phyloP scores from a whole-genome alignment of 2,113 vertebrate species.

The Pogona vitticeps region DNA sequence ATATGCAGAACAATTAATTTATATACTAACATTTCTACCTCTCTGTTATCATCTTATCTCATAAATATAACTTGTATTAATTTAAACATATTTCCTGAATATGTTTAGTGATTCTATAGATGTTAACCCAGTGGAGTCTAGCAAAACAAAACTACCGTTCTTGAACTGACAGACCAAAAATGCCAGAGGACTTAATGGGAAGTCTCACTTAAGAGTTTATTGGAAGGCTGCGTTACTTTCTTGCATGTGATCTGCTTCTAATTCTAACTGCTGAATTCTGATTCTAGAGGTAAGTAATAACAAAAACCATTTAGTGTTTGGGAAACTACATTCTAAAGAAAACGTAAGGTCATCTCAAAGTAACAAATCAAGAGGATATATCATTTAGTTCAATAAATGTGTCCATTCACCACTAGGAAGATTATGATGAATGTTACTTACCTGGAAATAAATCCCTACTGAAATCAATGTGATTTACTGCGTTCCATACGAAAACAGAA shows the following conservation, averaged over 20 bases:
- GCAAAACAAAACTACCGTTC: slow-evolving; percentile 57
- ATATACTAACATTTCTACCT: slow-evolving; percentile 43
- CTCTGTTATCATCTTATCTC: slow-evolving; percentile 37
- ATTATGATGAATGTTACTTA: neutral
- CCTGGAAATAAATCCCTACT: neutral
- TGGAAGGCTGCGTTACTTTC: slow-evolving; percentile 62
- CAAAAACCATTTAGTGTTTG: neutral
- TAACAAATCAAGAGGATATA: neutral
- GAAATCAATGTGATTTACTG: neutral
- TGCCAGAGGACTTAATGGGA: slow-evolving; percentile 43
- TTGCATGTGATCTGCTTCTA: slow-evolving; percentile 62
- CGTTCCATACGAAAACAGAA: neutral
- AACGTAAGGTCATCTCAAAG: slow-evolving; percentile 32
- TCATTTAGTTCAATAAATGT: slow-evolving; percentile 3
- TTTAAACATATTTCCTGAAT: slow-evolving; percentile 17
- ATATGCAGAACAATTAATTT: slow-evolving; percentile 53
- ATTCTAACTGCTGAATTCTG: slow-evolving; percentile 55
- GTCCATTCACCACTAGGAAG: neutral
- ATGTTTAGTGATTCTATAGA: slow-evolving; percentile 57
- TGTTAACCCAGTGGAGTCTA: slow-evolving; percentile 58
- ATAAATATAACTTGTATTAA: slow-evolving; percentile 49
- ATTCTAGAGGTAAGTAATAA: slow-evolving; percentile 38
- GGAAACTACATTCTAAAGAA: neutral
- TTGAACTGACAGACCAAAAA: slow-evolving; percentile 56
- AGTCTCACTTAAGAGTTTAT: slow-evolving; percentile 64